phyloP scores from a whole-genome alignment of 2,113 vertebrate species.

The Pluvianellus socialis region DNA sequence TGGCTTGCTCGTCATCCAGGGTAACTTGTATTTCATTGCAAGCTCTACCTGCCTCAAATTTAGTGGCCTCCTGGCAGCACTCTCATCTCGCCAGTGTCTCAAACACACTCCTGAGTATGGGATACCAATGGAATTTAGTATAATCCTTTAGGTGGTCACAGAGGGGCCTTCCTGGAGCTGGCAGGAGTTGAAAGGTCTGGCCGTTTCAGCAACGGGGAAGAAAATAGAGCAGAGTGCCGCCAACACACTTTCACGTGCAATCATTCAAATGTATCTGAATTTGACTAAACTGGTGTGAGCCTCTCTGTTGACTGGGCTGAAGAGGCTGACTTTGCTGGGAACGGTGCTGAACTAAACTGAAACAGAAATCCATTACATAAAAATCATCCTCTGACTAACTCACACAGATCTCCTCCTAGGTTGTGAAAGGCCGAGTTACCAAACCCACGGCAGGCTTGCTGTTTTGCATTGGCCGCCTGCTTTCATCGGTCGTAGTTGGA shows the following conservation, averaged over 20 bases:
- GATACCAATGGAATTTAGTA: neutral
- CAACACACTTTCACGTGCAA: accelerated
- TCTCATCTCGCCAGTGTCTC: neutral
- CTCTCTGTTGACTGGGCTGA: neutral
- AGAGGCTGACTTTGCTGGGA: neutral
- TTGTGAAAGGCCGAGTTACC: neutral
- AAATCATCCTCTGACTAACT: neutral
- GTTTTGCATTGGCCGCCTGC: neutral
- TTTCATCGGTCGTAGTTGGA: neutral
- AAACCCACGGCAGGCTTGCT: neutral
- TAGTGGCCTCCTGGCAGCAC: neutral
- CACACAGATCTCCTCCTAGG: neutral
- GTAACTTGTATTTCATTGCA: neutral
- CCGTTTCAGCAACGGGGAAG: neutral
- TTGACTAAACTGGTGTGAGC: neutral
- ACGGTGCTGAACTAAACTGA: neutral
- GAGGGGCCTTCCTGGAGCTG: neutral
- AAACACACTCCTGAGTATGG: neutral
- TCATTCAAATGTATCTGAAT: neutral
- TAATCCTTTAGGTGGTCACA: neutral
- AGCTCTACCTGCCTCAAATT: accelerated
- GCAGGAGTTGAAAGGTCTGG: neutral
- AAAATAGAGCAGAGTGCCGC: neutral
- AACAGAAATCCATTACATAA: neutral
- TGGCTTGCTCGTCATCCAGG: neutral